These are phyloP conservation scores for Pocillopora meandrina DNA, from an alignment of 92 coral and sea anemone genomes.

Conservation along the genomic window DNA sequence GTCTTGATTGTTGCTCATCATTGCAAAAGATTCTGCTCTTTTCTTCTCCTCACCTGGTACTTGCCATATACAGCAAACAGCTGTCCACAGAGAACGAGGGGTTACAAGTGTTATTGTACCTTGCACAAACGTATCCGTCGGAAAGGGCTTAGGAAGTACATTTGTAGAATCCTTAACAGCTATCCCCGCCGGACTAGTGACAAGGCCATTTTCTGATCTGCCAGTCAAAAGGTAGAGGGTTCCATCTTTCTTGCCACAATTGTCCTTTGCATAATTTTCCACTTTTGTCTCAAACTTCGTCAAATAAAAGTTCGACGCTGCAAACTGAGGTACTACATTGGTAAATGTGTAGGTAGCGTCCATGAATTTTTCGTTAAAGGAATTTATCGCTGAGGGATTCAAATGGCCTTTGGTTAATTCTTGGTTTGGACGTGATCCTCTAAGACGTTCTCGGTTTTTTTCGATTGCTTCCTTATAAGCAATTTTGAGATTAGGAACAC, in stretches of 20 bases:
- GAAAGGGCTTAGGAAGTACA: no score
- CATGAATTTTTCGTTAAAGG: constrained; percentile 27
- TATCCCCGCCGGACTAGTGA: no score
- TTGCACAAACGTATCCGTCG: no score
- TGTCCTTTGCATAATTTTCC: background rate
- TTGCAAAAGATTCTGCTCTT: no score
- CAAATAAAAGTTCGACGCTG: constrained; percentile 31
- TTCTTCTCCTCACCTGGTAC: no score
- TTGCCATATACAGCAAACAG: no score
- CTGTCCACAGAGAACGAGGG: no score
- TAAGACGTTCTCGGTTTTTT: no score
- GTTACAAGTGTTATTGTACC: no score
- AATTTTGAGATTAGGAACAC: background rate
- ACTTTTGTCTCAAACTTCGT: constrained; percentile 10
- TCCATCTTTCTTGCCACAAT: background rate
- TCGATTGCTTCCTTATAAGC: background rate
- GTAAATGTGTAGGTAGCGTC: constrained; percentile 44
- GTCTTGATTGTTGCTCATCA: no score
- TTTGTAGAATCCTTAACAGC: no score
- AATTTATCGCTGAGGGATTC: constrained; percentile 48
- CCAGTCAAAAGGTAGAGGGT: constrained; percentile 32
- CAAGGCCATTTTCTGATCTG: background rate
- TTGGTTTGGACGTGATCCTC: background rate
- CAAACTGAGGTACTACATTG: constrained; percentile 53
- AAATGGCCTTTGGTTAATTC: constrained; percentile 47